phyloP scores from a whole-genome alignment of 2,113 vertebrate species.

The Indri indri region DNA sequence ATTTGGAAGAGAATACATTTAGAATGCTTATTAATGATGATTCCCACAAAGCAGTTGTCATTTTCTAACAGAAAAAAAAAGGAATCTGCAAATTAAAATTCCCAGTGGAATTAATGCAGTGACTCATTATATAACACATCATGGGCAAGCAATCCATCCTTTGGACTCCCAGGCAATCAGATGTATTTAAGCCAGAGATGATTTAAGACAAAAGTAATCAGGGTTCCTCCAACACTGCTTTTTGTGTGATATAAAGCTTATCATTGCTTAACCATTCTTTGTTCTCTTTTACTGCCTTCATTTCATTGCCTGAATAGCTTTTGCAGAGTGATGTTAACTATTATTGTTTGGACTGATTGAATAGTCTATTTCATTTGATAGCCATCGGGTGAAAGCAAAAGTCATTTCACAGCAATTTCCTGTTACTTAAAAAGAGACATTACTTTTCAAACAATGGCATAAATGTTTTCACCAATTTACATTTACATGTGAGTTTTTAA shows the following conservation, averaged over 20 bases:
- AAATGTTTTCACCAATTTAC: not conserved
- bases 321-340: not conserved
- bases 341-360: slow-evolving; percentile 26
- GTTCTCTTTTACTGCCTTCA: slow-evolving; percentile 41
- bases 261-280: slow-evolving; percentile 29
- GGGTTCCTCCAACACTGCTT: not conserved
- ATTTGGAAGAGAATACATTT: not conserved
- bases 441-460: slow-evolving; percentile 9
- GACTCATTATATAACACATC: slow-evolving; percentile 11
- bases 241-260: not conserved
- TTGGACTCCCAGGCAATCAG: slow-evolving; percentile 19
- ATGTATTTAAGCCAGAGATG: slow-evolving; percentile 32
- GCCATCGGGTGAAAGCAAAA: slow-evolving; percentile 51
- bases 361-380: slow-evolving; percentile 47
- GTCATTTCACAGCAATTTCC: slow-evolving; percentile 41
- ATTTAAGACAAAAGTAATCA: slow-evolving; percentile 42
- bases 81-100: slow-evolving; percentile 33
- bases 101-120: not conserved
- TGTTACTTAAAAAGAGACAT: slow-evolving; percentile 31
- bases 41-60: not conserved
- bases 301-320: slow-evolving; percentile 44
- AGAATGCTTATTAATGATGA: not conserved
- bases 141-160: not conserved
- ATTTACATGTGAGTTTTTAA: not conserved
- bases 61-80: not conserved